phyloP scores from a whole-genome alignment of 1,140 invertebrate species.

The Drusus annulatus region DNA sequence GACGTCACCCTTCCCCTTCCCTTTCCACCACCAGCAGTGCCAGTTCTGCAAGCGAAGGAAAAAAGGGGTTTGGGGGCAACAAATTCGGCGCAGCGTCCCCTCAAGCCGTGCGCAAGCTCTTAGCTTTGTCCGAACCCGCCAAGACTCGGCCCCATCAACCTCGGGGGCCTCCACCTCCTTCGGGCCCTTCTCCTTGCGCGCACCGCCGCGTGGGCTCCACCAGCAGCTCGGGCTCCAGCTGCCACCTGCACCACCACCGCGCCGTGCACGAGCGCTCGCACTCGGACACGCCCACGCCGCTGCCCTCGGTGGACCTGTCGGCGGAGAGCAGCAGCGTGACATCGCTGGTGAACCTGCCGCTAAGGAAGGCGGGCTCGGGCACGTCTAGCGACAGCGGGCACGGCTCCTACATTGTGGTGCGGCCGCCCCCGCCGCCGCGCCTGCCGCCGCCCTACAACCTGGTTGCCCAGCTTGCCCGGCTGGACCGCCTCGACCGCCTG shows the following conservation, averaged over 20 bases:
- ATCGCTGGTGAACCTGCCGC: slow-evolving; percentile 89
- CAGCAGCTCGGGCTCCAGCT: slow-evolving; percentile 65
- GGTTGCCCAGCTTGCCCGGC: slow-evolving; percentile 84
- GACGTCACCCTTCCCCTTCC: slow-evolving; percentile 88
- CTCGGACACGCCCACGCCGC: slow-evolving; percentile 89
- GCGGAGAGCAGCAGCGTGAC: slow-evolving; percentile 97
- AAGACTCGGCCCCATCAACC: slow-evolving; percentile 92
- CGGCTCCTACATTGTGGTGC: slow-evolving; percentile 77
- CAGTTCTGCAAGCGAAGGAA: slow-evolving; percentile 88
- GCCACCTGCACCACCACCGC: slow-evolving; percentile 60
- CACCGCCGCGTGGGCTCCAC: slow-evolving; percentile 78
- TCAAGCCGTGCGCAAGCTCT: slow-evolving; percentile 93
- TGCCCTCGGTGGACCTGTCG: slow-evolving; percentile 90
- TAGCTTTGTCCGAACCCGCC: slow-evolving; percentile 88
- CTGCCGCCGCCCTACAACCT: slow-evolving; percentile 78
- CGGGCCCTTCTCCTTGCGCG: slow-evolving; percentile 77
- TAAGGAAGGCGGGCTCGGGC: slow-evolving; percentile 90
- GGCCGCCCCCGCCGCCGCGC: slow-evolving; percentile 72
- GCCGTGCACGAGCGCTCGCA: slow-evolving; percentile 89
- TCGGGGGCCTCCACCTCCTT: slow-evolving; percentile 73
- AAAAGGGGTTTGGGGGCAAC: slow-evolving; percentile 74
- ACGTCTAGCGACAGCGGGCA: slow-evolving; percentile 90
- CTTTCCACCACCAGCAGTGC: slow-evolving; percentile 91
- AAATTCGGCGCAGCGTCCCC: slow-evolving; percentile 94
- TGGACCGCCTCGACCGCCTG: slow-evolving; percentile 81